Percentiles rank a stretch among this genome's conserved stretches.
Evolutionary conservation across 2,113 vertebrate genomes (phyloP).

Genomic region (Xyrauchen texanus): DNA sequence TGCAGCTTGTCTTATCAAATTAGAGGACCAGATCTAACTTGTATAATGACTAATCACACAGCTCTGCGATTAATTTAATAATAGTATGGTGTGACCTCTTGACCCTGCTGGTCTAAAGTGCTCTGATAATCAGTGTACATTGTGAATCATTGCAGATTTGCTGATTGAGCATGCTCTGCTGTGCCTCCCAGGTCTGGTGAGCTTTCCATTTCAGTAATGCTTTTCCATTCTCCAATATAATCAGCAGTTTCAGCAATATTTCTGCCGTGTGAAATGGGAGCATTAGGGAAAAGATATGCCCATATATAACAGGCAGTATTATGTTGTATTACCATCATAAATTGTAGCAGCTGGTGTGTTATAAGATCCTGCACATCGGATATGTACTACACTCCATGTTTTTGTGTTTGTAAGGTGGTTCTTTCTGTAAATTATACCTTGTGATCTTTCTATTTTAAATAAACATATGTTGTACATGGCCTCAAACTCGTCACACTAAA

Average conservation of each 20-base stretch:
- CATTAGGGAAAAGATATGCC: conserved; percentile 22
- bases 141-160: conserved; percentile 42
- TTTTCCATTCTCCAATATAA: conserved; percentile 32
- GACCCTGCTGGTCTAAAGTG: conserved; percentile 33
- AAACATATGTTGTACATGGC: neutral
- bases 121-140: conserved; percentile 24
- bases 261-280: neutral
- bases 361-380: neutral
- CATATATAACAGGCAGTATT: neutral
- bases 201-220: conserved; percentile 23
- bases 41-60: too few species aligned
- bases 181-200: neutral
- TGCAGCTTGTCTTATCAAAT: too few species aligned
- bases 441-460: neutral
- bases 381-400: neutral
- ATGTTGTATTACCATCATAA: conserved; percentile 15
- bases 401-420: neutral
- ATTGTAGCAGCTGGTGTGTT: conserved; percentile 10
- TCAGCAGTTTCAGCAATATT: conserved; percentile 23
- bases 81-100: conserved; percentile 32
- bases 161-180: conserved; percentile 33
- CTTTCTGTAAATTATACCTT: neutral
- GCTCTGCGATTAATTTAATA: neutral
- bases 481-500: too few species aligned
- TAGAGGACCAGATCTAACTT: too few species aligned